Evolutionary conservation across 2,797 vertebrate genomes (phyloP), one percentile per base, ranked within the genome.

Genomic region (Enteromius treurensis): DNA sequence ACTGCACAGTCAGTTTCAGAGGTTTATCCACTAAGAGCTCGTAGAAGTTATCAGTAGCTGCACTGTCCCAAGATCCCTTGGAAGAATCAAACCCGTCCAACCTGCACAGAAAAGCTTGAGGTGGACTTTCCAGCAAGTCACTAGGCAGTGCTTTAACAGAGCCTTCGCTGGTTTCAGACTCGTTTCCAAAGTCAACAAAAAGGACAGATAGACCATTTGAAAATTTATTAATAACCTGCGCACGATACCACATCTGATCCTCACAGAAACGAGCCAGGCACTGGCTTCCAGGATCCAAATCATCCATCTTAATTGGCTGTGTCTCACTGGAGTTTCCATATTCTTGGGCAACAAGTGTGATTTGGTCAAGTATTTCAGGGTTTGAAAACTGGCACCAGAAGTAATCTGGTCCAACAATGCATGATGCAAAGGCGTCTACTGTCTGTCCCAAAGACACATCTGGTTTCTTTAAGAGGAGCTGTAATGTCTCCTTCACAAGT

Each of bases 131-230:
- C 45, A 94, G 47, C 37, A 98, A 90, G 19, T 85, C 86, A 37
- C 68, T 2, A 0, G 96, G 92, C 19, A 98, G 87, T 14, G 86
- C 83, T 86, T 85, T 95, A 29, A 97, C 81, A 42, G 92, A 68
- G 29, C 92, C 87, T 13, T 91, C 13, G 51, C 90, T 88, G 49
- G 94, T 81, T 0, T 93, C 90, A 14, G 95, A 94, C 37, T 95
- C 88, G 0, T 96, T 97, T 79, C 97, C 97, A 0, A 96, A 97
- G 90, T 98, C 97, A 14, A 97, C 84, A 0, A 96, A 96, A 74
- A 95, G 84, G 60, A 97, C 93, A 0, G 85, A 89, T 0, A 95
- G 2, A 0, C 29, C 40, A 32, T 84, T 47, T 11, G 82, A 88
- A 4, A 85, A 87, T 76, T 91, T 84, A 0, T 78, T 55, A 29